Conservation (phyloP, 2,797 vertebrate genomes). For the Amniataba percoides region DNA sequence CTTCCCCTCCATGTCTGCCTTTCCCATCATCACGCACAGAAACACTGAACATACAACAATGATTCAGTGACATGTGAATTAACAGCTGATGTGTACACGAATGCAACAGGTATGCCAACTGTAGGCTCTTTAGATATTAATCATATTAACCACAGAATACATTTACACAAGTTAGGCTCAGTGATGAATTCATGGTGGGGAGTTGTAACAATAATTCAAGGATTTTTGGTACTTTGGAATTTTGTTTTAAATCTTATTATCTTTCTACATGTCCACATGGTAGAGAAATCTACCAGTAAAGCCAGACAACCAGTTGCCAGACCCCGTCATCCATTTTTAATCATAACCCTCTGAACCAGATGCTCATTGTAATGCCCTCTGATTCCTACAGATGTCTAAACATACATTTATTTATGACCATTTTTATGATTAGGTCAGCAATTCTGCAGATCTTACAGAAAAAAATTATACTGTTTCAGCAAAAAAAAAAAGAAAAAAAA, state of each 20-base stretch:
- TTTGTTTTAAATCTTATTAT: not conserved
- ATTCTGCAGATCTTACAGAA: slow-evolving; percentile 1
- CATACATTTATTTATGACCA: not conserved
- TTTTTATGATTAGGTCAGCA: slow-evolving; percentile 21
- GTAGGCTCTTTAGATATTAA: not conserved
- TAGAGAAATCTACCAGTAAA: not conserved
- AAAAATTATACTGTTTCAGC: slow-evolving; percentile 12
- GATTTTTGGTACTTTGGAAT: not conserved
- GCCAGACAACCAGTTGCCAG: not conserved
- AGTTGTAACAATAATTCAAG: not conserved
- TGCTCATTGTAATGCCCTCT: not conserved
- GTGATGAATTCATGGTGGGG: slow-evolving; percentile 24
- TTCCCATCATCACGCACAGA: slow-evolving; percentile 18
- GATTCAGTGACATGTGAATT: slow-evolving; percentile 54
- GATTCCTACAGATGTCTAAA: slow-evolving; percentile 1
- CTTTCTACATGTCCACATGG: not conserved
- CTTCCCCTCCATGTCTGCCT: slow-evolving; percentile 14
- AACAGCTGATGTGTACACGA: slow-evolving; percentile 39
- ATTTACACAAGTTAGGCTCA: slow-evolving; percentile 1
- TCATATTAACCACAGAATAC: slow-evolving; percentile 21
- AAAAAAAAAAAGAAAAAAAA: slow-evolving; percentile 1
- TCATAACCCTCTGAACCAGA: slow-evolving; percentile 1
- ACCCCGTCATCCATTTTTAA: not conserved
- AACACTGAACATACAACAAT: slow-evolving; percentile 36
- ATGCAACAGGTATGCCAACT: not conserved